Evolutionary conservation across 2,888 invertebrate species (phyloP).

Genomic region (Dolomedes plantarius): DNA sequence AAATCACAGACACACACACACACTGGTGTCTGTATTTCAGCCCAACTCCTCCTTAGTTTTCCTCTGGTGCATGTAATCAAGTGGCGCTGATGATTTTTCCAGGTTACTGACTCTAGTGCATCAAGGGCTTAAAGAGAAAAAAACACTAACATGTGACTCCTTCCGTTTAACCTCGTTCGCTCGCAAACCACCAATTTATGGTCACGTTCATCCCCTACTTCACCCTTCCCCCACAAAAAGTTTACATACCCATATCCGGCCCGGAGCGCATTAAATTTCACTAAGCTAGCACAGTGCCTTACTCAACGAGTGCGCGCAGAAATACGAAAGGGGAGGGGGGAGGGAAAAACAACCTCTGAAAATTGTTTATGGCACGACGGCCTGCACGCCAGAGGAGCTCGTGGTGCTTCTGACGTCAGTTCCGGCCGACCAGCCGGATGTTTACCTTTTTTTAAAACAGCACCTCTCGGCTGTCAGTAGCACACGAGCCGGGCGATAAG

Average conservation of each 20-base stretch:
- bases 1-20: too few species aligned
- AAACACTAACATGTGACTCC: too few species aligned
- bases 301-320: not conserved
- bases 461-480: slow-evolving; percentile 52
- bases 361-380: slow-evolving; percentile 49
- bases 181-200: too few species aligned
- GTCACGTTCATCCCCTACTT: not conserved
- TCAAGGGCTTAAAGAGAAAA: too few species aligned
- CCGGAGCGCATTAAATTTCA: slow-evolving; percentile 26
- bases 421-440: slow-evolving; percentile 57
- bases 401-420: slow-evolving; percentile 52
- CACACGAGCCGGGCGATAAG: slow-evolving; percentile 30
- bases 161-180: too few species aligned
- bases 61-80: too few species aligned
- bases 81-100: too few species aligned
- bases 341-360: not conserved
- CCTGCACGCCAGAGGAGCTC: slow-evolving; percentile 37
- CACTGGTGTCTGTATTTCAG: too few species aligned
- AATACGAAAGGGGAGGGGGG: not conserved
- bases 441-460: slow-evolving; percentile 48
- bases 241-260: slow-evolving; percentile 63
- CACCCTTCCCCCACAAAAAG: slow-evolving; percentile 13
- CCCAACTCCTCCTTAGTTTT: too few species aligned
- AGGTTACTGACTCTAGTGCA: too few species aligned
- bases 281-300: too few species aligned